These are phyloP conservation scores for Mastigias papua DNA, from an alignment of 30 jellyfish, hydroid and myxozoan species.

Conservation along the genomic window DNA sequence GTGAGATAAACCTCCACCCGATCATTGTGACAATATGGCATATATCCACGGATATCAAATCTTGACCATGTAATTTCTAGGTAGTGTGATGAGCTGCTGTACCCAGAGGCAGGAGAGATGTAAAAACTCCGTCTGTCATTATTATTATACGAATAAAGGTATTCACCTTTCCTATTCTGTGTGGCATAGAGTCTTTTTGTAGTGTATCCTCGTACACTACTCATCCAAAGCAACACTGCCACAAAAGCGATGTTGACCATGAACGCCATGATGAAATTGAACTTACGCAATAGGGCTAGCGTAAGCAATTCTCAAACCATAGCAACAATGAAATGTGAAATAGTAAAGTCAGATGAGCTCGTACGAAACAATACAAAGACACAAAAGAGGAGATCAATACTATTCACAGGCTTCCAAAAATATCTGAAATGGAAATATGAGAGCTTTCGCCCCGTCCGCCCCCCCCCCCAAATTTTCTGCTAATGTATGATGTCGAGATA, in stretches of 20 bases:
- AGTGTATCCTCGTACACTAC: background rate
- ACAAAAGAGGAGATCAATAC: too few relatives aligned
- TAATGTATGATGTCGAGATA: too few relatives aligned
- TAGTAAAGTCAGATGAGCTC: too few relatives aligned
- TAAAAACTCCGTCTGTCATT: background rate
- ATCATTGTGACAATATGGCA: conserved; percentile 19
- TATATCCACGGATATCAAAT: conserved; percentile 1
- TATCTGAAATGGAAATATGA: too few relatives aligned
- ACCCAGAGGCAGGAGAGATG: background rate
- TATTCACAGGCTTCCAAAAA: too few relatives aligned
- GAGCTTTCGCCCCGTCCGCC: too few relatives aligned
- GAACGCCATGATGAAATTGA: background rate
- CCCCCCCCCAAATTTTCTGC: too few relatives aligned
- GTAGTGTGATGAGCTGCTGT: background rate
- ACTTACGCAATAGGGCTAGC: too few relatives aligned
- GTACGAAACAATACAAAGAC: too few relatives aligned
- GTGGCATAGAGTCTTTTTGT: background rate
- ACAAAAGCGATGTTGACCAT: background rate
- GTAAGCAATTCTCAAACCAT: too few relatives aligned
- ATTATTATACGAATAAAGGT: background rate
- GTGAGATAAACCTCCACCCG: conserved; percentile 35
- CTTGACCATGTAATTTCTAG: conserved; percentile 14
- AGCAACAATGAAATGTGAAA: too few relatives aligned
- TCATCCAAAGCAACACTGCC: background rate
- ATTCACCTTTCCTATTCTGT: background rate